Percentiles rank a stretch among this genome's conserved stretches.
These are phyloP conservation scores for Cynaeus angustus DNA, from an alignment of 2,888 invertebrate species.

Conservation along the genomic window DNA sequence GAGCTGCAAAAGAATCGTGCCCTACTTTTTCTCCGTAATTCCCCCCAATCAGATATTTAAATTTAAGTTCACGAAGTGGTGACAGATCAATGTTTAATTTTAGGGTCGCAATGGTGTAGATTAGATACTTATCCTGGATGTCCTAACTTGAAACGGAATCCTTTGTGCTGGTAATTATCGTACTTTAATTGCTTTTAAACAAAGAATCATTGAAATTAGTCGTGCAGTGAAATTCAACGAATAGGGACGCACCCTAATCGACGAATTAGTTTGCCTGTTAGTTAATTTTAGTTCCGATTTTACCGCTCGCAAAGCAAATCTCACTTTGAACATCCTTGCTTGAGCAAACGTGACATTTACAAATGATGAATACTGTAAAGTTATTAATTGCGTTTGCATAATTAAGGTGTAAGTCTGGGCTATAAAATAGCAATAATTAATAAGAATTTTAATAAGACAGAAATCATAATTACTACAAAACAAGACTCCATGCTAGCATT, in stretches of 20 bases:
- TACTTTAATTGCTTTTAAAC: conserved; percentile 29
- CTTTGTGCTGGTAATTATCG: conserved; percentile 21
- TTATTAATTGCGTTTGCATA: conserved; percentile 1
- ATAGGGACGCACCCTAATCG: neutral
- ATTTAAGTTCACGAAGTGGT: conserved; percentile 22
- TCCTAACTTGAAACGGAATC: conserved; percentile 22
- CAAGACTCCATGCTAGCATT: no score
- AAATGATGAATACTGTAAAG: neutral
- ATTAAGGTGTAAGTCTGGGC: no score
- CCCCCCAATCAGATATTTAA: conserved; percentile 24
- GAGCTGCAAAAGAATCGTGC: neutral
- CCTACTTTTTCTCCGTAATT: conserved; percentile 12
- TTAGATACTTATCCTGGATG: conserved; percentile 31
- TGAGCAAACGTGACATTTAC: neutral
- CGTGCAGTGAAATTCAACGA: conserved; percentile 11
- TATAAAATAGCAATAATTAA: no score
- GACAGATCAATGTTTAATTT: conserved; percentile 37
- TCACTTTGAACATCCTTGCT: conserved; percentile 5
- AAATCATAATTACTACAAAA: no score
- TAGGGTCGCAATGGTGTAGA: conserved; percentile 22
- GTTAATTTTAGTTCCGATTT: conserved; percentile 3
- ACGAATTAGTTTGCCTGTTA: conserved; percentile 11
- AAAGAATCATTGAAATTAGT: conserved; percentile 29
- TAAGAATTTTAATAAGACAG: no score
- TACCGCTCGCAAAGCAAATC: conserved; percentile 1